phyloP scores from a whole-genome alignment of 2,113 vertebrate species.

The Bostrychus sinensis region DNA sequence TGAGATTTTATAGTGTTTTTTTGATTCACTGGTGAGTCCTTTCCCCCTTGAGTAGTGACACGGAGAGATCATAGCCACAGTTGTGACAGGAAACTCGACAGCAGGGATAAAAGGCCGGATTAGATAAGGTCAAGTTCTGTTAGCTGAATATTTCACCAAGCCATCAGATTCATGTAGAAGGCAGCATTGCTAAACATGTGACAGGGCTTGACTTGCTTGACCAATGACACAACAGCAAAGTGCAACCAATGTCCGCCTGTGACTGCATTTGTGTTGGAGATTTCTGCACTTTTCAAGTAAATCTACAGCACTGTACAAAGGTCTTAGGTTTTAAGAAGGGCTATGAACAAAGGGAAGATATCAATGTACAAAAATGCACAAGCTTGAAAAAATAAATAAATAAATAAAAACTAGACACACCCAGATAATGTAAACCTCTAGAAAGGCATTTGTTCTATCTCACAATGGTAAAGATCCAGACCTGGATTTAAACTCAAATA shows the following conservation, averaged over 20 bases:
- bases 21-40: not conserved
- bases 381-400: too few relatives aligned
- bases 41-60: conserved; percentile 13
- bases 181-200: conserved; percentile 29
- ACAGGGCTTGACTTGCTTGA: conserved; percentile 33
- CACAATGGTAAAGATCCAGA: too few relatives aligned
- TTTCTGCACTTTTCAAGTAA: not conserved
- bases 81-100: conserved; percentile 53
- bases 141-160: conserved; percentile 52
- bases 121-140: conserved; percentile 46
- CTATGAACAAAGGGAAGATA: too few relatives aligned
- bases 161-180: conserved; percentile 45
- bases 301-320: not conserved
- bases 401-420: too few relatives aligned
- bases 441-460: too few relatives aligned
- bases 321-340: too few relatives aligned
- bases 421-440: too few relatives aligned
- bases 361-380: too few relatives aligned
- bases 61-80: conserved; percentile 36
- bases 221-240: conserved; percentile 37
- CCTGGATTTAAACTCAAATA: too few relatives aligned
- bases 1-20: conserved; percentile 12
- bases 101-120: conserved; percentile 49
- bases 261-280: not conserved
- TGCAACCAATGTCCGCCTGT: not conserved